Evolutionary conservation across 2,797 vertebrate species (phyloP).

Genomic region (Poecilia velifera): DNA sequence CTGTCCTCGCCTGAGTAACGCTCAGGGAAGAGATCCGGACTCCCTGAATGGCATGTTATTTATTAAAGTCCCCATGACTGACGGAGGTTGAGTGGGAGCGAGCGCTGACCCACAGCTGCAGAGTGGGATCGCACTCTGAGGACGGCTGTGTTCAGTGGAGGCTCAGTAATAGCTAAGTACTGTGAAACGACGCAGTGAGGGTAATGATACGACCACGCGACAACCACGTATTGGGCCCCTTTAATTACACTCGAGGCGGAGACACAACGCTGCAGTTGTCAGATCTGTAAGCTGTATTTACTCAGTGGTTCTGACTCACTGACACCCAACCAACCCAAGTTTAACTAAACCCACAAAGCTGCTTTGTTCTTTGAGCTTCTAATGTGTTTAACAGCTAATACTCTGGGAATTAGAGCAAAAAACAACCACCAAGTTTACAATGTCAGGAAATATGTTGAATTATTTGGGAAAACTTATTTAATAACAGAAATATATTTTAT

Average conservation of each 20-base stretch:
- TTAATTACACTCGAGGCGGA: slow-evolving; percentile 76
- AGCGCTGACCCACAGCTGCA: slow-evolving; percentile 74
- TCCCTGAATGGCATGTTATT: slow-evolving; percentile 66
- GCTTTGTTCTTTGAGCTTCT: slow-evolving; percentile 28
- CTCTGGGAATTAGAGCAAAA: neutral
- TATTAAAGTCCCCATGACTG: slow-evolving; percentile 65
- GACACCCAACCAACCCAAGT: slow-evolving; percentile 57
- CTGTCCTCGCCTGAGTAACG: slow-evolving; percentile 53
- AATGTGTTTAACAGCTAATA: neutral
- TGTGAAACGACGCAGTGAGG: slow-evolving; percentile 70
- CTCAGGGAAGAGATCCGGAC: slow-evolving; percentile 30
- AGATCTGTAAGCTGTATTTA: slow-evolving; percentile 74
- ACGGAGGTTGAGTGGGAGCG: slow-evolving; percentile 52
- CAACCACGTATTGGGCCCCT: slow-evolving; percentile 73
- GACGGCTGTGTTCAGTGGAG: slow-evolving; percentile 80
- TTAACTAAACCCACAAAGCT: slow-evolving; percentile 40
- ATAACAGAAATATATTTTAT: neutral
- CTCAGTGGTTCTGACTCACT: slow-evolving; percentile 58
- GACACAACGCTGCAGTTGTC: slow-evolving; percentile 65
- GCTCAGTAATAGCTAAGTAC: slow-evolving; percentile 82
- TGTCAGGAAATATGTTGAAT: slow-evolving; percentile 3
- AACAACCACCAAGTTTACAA: neutral
- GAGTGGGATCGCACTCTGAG: slow-evolving; percentile 59
- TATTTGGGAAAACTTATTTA: neutral
- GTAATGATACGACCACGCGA: slow-evolving; percentile 81